Conservation (phyloP, 1,140 invertebrate species). For the Pentalonia nigronervosa region DNA sequence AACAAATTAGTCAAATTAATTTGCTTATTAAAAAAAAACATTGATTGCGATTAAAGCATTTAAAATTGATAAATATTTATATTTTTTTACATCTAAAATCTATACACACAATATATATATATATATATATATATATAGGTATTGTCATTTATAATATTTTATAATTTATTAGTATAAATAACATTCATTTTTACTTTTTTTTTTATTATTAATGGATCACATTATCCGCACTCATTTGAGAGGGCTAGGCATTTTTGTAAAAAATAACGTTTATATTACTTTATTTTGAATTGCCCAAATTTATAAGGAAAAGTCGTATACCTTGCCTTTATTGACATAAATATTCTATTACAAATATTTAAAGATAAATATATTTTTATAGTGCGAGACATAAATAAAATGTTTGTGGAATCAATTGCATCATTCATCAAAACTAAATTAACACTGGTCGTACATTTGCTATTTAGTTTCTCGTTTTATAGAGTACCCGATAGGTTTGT, state of each 20-base stretch:
- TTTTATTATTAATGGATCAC: neutral
- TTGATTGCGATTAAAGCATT: neutral
- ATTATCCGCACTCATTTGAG: neutral
- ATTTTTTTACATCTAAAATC: neutral
- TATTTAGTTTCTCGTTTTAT: neutral
- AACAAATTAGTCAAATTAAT: neutral
- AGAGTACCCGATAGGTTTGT: neutral
- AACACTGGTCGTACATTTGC: neutral
- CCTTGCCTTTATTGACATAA: neutral
- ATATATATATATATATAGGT: too few species aligned
- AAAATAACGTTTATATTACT: neutral
- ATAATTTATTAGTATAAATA: neutral
- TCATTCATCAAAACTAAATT: conserved; percentile 26
- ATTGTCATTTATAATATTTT: neutral
- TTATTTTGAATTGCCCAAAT: neutral
- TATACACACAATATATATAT: neutral
- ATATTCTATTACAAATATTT: neutral
- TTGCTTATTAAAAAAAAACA: neutral
- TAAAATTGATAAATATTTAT: neutral
- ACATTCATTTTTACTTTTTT: neutral
- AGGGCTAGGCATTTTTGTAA: neutral
- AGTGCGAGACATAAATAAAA: neutral
- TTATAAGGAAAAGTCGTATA: neutral
- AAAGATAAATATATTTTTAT: neutral
- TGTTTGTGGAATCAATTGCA: neutral